These are phyloP conservation scores for Dicrostonyx torquatus DNA, from an alignment of 2,797 vertebrate genomes.

Conservation along the genomic window DNA sequence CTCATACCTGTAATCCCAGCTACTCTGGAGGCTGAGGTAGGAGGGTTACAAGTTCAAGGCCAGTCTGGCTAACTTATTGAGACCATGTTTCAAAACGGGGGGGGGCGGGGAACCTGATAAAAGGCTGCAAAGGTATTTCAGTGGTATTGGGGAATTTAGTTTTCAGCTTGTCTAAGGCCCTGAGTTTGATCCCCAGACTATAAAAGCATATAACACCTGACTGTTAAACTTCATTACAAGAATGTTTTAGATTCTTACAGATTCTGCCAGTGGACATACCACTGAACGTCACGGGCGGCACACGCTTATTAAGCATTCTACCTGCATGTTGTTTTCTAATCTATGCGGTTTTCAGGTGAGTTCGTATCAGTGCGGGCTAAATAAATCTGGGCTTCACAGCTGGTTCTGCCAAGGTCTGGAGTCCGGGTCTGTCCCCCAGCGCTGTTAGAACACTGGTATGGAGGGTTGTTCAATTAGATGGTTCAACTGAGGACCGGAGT, in stretches of 20 bases:
- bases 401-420: not conserved
- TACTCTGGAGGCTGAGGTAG: not conserved
- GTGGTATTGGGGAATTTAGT: not conserved
- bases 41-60: not conserved
- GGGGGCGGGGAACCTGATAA: rapidly evolving
- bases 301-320: not conserved
- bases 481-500: not conserved
- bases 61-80: not conserved
- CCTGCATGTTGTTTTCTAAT: not conserved
- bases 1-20: not conserved
- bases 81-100: not conserved
- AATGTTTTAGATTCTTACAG: not conserved
- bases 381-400: not conserved
- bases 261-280: not conserved
- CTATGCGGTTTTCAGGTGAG: not conserved
- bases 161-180: not conserved
- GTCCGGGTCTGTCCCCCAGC: not conserved
- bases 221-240: not conserved
- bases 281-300: not conserved
- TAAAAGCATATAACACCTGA: not conserved
- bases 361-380: not conserved
- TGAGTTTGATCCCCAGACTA: not conserved
- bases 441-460: not conserved
- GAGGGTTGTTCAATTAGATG: not conserved
- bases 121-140: not conserved